Percentiles rank a stretch among this genome's conserved stretches.
phyloP scores from a whole-genome alignment of 2,888 invertebrate genomes.

The Cryptocephalus primarius region DNA sequence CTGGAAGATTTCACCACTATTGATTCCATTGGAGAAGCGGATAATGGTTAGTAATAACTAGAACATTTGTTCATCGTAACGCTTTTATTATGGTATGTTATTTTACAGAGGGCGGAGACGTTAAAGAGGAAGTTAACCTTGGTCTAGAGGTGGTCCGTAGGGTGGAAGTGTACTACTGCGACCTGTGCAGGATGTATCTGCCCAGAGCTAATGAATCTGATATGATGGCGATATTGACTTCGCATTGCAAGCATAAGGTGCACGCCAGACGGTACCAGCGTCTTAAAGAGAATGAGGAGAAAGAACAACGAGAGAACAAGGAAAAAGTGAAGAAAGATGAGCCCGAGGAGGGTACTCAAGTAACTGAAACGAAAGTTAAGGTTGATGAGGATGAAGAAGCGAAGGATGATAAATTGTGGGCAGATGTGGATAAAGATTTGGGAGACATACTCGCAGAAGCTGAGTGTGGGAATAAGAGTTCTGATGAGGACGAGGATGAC shows the following conservation, averaged over 20 bases:
- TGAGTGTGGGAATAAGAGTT: slow-evolving; percentile 46
- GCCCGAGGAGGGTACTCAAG: neutral
- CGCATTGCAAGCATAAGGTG: slow-evolving; percentile 62
- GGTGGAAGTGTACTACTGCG: slow-evolving; percentile 70
- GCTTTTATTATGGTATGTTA: neutral
- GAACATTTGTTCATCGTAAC: neutral
- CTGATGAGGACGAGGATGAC: slow-evolving; percentile 62
- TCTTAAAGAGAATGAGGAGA: slow-evolving; percentile 46
- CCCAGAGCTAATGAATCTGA: slow-evolving; percentile 43
- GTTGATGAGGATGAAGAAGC: slow-evolving; percentile 22
- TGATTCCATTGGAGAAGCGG: slow-evolving; percentile 82
- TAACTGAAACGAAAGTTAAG: slow-evolving; percentile 1
- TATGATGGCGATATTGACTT: slow-evolving; percentile 20
- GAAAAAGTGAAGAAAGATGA: slow-evolving; percentile 2
- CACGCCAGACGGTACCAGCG: slow-evolving; percentile 70
- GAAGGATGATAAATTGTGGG: slow-evolving; percentile 62
- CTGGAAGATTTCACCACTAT: slow-evolving; percentile 78
- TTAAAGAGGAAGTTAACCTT: slow-evolving; percentile 58
- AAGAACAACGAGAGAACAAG: neutral
- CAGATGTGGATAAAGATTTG: slow-evolving; percentile 71
- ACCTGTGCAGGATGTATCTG: slow-evolving; percentile 66
- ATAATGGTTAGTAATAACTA: slow-evolving; percentile 47
- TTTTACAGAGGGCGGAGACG: slow-evolving; percentile 21
- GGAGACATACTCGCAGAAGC: slow-evolving; percentile 62
- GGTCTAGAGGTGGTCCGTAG: slow-evolving; percentile 69